Base-by-base conservation (phyloP, 2,888 invertebrate species). In the Drosophila incognita region DNA sequence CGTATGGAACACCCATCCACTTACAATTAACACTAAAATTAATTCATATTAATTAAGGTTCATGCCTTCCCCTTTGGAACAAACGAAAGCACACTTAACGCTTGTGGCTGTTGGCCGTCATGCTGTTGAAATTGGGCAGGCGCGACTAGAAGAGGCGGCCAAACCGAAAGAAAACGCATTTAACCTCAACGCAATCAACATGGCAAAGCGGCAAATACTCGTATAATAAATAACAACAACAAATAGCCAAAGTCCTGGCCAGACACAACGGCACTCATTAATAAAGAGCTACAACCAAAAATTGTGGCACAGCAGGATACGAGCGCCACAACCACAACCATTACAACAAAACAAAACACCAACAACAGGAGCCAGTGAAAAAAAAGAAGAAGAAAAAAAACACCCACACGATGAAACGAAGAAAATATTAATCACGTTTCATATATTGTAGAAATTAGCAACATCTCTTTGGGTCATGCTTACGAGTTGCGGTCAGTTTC, bases 21-120 rank as follows among this genome's bases (percentile, higher is more conserved):
- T 88, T 81, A 76, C 88, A 87, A 87, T 87, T 87, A 87, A 87
- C 87, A 87, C 87, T 87, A 73, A 89, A 87, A 87, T 87, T 89
- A 87, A 87, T 87, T 87, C 90, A 89, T 87, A 87, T 87, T 87
- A 87, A 87, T 87, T 87, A 87, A 87, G 79, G 83, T 77, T 74
- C 82, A 68, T 69, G 65, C 76, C 59, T 65, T 64, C 48, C 15
- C 4, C 33, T 21, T 10, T 24, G 48, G 59, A 52, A 61, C 87
- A 87, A 87, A 89, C 82, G 81, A 79, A 79, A 81, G 74, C 77
- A 79, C 88, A 87, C 88, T 89, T 87, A 88, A 76, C 83, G 88
- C 89, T 78, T 63, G 69, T 69, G 77, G 82, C 81, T 71, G 75
- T 80, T 80, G 80, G 80, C 79, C 81, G 76, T 73, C 83, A 83